Percentiles rank a stretch among this genome's conserved stretches.
phyloP scores from a whole-genome alignment of 2,888 invertebrate species.

The Vesta saturnalis region DNA sequence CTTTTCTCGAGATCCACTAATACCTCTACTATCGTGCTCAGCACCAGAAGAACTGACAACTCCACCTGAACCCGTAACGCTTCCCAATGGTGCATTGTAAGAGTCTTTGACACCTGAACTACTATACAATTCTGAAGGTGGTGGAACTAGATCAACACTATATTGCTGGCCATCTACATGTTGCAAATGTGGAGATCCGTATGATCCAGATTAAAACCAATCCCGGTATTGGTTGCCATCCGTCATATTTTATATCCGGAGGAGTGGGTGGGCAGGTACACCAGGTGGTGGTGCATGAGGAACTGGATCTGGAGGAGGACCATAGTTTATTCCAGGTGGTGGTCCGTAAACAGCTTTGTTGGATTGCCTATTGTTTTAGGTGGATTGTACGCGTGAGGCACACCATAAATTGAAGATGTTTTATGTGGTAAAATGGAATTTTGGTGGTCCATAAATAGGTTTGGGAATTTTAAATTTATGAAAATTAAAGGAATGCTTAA shows the following conservation, averaged over 20 bases:
- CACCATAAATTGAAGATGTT: constrained; percentile 33
- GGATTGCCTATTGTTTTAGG: constrained; percentile 51
- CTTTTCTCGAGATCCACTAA: constrained; percentile 20
- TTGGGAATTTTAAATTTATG: constrained; percentile 49
- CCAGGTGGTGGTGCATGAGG: constrained; percentile 72
- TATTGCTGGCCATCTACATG: constrained; percentile 59
- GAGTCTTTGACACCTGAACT: constrained; percentile 61
- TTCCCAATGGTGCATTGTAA: constrained; percentile 65
- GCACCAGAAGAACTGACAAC: constrained; percentile 55
- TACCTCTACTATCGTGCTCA: constrained; percentile 45
- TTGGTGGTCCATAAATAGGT: constrained; percentile 60
- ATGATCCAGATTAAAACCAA: constrained; percentile 60
- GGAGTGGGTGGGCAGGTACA: constrained; percentile 80
- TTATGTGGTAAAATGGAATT: constrained; percentile 59
- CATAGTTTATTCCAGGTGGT: constrained; percentile 62
- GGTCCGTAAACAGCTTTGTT: constrained; percentile 53
- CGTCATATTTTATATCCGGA: constrained; percentile 80
- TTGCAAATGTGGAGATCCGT: constrained; percentile 55
- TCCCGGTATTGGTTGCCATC: constrained; percentile 88
- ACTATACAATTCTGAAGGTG: constrained; percentile 40
- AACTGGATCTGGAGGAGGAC: constrained; percentile 68
- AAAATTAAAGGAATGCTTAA: constrained; percentile 53
- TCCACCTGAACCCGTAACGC: constrained; percentile 60
- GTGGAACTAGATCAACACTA: constrained; percentile 54
- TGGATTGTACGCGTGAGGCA: constrained; percentile 44